Conservation (phyloP, 2,888 invertebrate genomes). For the Abrostola triplasia region DNA sequence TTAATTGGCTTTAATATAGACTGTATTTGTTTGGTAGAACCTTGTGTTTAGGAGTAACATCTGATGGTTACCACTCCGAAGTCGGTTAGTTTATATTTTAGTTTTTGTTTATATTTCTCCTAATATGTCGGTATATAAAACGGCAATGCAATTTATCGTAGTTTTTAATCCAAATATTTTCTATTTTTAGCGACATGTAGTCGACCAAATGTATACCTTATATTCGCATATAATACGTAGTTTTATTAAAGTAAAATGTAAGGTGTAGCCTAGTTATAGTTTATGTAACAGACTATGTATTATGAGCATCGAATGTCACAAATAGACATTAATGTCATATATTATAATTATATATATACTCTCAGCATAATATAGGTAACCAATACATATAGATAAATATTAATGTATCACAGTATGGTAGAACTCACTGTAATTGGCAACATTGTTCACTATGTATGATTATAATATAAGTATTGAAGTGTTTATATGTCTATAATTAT, state of each 20-base stretch:
- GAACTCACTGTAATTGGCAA: slow-evolving; percentile 8
- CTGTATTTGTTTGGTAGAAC: neutral
- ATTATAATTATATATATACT: slow-evolving; percentile 26
- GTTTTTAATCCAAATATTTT: slow-evolving; percentile 20
- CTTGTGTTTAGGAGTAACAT: slow-evolving; percentile 3
- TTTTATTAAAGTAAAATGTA: slow-evolving; percentile 30
- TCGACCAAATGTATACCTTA: slow-evolving; percentile 12
- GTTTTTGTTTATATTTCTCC: slow-evolving; percentile 18
- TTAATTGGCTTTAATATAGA: too few species aligned
- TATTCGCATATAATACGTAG: slow-evolving; percentile 27
- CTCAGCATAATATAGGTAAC: slow-evolving; percentile 25
- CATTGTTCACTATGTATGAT: neutral
- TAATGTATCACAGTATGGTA: slow-evolving; percentile 13
- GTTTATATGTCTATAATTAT: too few species aligned
- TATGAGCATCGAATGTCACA: slow-evolving; percentile 41
- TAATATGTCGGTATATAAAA: slow-evolving; percentile 3
- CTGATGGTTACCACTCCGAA: slow-evolving; percentile 10
- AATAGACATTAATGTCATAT: slow-evolving; percentile 36
- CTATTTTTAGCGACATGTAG: slow-evolving; percentile 11
- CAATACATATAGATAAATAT: slow-evolving; percentile 32
- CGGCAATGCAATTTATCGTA: slow-evolving; percentile 27
- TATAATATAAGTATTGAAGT: neutral
- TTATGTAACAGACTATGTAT: slow-evolving; percentile 4
- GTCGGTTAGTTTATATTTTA: neutral
- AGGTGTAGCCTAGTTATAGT: slow-evolving; percentile 13